Evolutionary conservation across 1,140 invertebrate species (phyloP).

Genomic region (Choristoneura fumiferana): DNA sequence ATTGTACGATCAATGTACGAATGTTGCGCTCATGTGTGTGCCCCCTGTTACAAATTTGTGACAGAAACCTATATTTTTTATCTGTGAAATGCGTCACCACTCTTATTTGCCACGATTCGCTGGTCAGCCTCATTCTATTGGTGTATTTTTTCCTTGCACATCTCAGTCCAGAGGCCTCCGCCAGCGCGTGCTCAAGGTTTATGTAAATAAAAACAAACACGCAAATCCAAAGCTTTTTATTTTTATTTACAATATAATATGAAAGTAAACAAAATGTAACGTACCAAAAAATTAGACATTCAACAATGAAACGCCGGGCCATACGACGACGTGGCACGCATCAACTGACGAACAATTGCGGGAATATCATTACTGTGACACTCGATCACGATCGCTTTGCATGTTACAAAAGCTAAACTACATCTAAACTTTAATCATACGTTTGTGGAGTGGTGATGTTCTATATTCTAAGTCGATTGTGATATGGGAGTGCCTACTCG

Average conservation of each 20-base stretch:
- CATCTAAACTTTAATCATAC: conserved; percentile 41
- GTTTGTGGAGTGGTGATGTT: conserved; percentile 42
- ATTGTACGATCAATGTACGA: too few species aligned
- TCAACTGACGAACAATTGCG: conserved; percentile 1
- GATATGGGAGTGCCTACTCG: conserved; percentile 44
- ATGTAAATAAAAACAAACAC: conserved; percentile 42
- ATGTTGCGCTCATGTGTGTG: too few species aligned
- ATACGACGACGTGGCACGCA: conserved; percentile 19
- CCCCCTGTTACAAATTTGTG: too few species aligned
- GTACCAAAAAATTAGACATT: conserved; percentile 68
- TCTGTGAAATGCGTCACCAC: too few species aligned
- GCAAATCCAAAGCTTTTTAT: conserved; percentile 77
- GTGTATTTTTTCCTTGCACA: too few species aligned
- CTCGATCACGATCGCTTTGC: conserved; percentile 17
- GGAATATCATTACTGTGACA: too few species aligned
- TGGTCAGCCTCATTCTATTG: too few species aligned
- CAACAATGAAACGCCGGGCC: conserved; percentile 36
- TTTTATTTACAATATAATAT: conserved; percentile 77
- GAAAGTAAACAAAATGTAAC: conserved; percentile 76
- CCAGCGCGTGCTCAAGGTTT: too few species aligned
- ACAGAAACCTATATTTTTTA: too few species aligned
- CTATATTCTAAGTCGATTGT: conserved; percentile 43
- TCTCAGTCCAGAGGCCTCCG: too few species aligned
- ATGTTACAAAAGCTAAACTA: conserved; percentile 69
- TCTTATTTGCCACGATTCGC: too few species aligned